Evolutionary conservation across 2,797 vertebrate species (phyloP).

Genomic region (Falco naumanni): DNA sequence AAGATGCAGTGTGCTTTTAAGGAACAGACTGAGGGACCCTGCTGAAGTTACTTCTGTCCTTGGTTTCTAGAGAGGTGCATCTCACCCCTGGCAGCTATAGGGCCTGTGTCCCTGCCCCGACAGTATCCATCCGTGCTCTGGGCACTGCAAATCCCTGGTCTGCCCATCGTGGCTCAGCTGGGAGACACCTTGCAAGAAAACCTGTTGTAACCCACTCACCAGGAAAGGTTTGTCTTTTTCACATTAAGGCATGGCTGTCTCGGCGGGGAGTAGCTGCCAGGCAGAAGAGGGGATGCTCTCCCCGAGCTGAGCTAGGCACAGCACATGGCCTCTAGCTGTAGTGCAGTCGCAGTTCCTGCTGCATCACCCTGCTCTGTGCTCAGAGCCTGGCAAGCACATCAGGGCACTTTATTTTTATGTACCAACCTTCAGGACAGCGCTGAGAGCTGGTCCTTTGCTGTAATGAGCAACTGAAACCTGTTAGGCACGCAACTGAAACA

Average conservation of each 20-base stretch:
- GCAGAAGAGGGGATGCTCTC: not conserved
- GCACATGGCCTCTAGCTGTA: fast-evolving
- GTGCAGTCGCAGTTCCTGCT: not conserved
- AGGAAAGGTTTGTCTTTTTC: not conserved
- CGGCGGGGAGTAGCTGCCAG: not conserved
- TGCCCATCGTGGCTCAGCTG: fast-evolving
- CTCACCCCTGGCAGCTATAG: not conserved
- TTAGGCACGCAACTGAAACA: not conserved
- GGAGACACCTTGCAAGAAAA: not conserved
- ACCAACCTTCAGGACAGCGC: not conserved
- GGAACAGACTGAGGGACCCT: not conserved
- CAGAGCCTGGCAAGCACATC: not conserved
- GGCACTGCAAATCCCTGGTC: not conserved
- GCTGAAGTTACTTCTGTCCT: not conserved
- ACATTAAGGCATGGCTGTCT: not conserved
- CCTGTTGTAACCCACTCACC: not conserved
- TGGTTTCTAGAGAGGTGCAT: not conserved
- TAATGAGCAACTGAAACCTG: not conserved
- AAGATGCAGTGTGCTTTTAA: not conserved
- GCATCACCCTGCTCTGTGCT: not conserved
- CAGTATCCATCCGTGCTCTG: not conserved
- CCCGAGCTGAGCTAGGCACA: fast-evolving
- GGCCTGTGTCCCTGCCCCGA: not conserved
- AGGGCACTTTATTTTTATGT: not conserved
- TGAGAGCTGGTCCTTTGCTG: not conserved